Evolutionary conservation across 1,140 invertebrate species (phyloP).

Genomic region (Cardiocondyla obscurior): DNA sequence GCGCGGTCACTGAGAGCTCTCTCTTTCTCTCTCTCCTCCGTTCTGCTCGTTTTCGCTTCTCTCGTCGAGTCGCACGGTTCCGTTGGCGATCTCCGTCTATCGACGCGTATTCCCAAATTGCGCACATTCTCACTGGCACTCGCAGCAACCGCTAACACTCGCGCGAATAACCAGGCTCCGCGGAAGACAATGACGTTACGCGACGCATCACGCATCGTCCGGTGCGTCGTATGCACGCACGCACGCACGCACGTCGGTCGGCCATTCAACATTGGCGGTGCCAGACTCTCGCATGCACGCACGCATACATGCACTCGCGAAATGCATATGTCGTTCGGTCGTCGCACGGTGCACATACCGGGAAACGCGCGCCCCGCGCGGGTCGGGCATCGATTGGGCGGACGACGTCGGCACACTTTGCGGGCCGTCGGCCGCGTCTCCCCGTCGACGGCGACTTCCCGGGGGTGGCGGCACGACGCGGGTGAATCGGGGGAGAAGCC

Average conservation of each 20-base stretch:
- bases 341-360: constrained; percentile 22
- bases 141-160: too few relatives aligned
- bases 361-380: neutral
- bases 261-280: constrained; percentile 34
- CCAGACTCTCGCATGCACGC: neutral
- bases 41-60: constrained; percentile 6
- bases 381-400: constrained; percentile 34
- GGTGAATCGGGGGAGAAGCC: neutral
- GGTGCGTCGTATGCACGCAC: neutral
- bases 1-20: constrained; percentile 1
- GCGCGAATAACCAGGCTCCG: too few relatives aligned
- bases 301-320: neutral
- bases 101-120: neutral
- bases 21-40: neutral
- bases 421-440: neutral
- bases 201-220: neutral
- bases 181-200: neutral
- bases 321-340: constrained; percentile 4
- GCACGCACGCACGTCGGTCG: neutral
- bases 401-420: constrained; percentile 33
- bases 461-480: neutral
- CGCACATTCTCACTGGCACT: neutral
- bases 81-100: neutral
- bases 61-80: neutral
- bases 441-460: neutral